These are phyloP conservation scores for Ridgeia piscesae DNA, from an alignment of 1,140 invertebrate genomes.

Conservation along the genomic window DNA sequence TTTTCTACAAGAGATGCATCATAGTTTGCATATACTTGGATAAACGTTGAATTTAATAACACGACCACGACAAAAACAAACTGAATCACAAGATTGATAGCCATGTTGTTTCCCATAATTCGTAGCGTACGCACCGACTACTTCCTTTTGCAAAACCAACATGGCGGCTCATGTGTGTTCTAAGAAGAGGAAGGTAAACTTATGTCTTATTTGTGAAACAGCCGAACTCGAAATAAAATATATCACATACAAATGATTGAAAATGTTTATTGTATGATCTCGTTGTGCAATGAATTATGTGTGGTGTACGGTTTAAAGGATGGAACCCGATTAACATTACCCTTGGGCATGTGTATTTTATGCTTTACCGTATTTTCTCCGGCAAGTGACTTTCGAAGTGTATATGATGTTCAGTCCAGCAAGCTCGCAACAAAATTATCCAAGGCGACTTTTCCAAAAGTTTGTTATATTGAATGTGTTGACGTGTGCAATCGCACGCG, in stretches of 20 bases:
- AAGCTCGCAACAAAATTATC: not conserved
- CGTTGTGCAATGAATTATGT: not conserved
- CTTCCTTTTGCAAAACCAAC: slow-evolving; percentile 28
- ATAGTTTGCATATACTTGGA: not conserved
- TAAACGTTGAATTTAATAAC: not conserved
- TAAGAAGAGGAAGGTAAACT: slow-evolving; percentile 48
- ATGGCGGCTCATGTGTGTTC: slow-evolving; percentile 40
- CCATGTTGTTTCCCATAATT: not conserved
- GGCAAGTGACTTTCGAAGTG: no score
- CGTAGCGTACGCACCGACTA: slow-evolving; percentile 14
- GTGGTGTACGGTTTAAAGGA: not conserved
- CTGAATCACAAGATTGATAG: not conserved
- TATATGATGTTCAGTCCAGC: no score
- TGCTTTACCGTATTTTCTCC: not conserved
- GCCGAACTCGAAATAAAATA: not conserved
- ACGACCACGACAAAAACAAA: not conserved
- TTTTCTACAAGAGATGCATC: slow-evolving; percentile 16
- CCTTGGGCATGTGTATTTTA: not conserved
- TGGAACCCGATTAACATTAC: not conserved
- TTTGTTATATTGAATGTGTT: not conserved
- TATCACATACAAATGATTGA: not conserved
- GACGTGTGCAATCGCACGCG: not conserved
- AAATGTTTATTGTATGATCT: not conserved
- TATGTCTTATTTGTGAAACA: not conserved
- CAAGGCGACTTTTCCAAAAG: not conserved